Conservation (phyloP, 2,888 invertebrate genomes). For the Omphaloscelis lunosa region DNA sequence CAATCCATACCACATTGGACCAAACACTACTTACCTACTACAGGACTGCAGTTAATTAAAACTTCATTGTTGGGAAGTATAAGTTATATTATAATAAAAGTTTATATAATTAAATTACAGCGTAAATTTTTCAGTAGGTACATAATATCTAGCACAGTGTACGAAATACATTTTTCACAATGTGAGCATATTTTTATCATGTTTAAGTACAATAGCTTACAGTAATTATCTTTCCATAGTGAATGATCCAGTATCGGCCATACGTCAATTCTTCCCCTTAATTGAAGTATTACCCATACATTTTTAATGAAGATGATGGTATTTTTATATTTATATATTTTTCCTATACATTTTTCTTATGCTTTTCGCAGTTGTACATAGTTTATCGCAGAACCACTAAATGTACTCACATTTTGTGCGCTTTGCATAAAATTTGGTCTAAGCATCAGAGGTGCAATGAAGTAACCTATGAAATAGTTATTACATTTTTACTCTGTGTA, state of each 20-base stretch:
- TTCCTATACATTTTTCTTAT: slow-evolving; percentile 61
- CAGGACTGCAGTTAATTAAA: slow-evolving; percentile 73
- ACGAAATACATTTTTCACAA: slow-evolving; percentile 84
- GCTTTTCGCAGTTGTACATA: slow-evolving; percentile 64
- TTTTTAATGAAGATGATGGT: slow-evolving; percentile 66
- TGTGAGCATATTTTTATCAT: slow-evolving; percentile 86
- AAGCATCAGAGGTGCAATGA: slow-evolving; percentile 85
- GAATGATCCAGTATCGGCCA: slow-evolving; percentile 75
- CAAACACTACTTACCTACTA: neutral
- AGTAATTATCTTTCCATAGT: slow-evolving; percentile 75
- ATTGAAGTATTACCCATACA: slow-evolving; percentile 85
- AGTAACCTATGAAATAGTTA: slow-evolving; percentile 74
- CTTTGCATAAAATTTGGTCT: slow-evolving; percentile 81
- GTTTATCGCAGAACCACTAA: slow-evolving; percentile 66
- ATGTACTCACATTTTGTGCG: slow-evolving; percentile 83
- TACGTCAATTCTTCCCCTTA: slow-evolving; percentile 90
- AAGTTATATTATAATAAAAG: slow-evolving; percentile 89
- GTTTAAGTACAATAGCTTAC: slow-evolving; percentile 82
- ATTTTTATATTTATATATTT: slow-evolving; percentile 65
- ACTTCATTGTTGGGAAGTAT: slow-evolving; percentile 87
- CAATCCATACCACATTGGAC: neutral
- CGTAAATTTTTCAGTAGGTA: slow-evolving; percentile 86
- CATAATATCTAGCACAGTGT: slow-evolving; percentile 87
- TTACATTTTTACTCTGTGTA: slow-evolving; percentile 78
- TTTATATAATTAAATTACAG: slow-evolving; percentile 89